Percentiles rank a stretch among this genome's conserved stretches.
Evolutionary conservation across 2,797 vertebrate genomes (phyloP).

Genomic region (Hemitrygon akajei): DNA sequence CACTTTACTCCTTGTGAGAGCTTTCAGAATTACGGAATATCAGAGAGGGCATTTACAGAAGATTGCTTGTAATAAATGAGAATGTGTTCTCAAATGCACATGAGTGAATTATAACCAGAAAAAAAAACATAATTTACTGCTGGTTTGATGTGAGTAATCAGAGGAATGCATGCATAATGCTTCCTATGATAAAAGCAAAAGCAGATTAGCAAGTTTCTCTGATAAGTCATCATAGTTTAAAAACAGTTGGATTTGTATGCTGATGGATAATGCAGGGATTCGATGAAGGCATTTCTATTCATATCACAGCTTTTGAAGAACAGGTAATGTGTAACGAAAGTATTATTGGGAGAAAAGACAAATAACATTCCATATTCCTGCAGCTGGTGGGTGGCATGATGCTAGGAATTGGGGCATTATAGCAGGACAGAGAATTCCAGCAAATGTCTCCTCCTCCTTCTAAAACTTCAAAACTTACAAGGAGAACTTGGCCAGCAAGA

Average conservation of each 20-base stretch:
- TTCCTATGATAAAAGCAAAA: background rate
- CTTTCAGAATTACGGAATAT: slow-evolving; percentile 26
- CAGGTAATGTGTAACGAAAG: background rate
- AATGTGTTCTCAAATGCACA: background rate
- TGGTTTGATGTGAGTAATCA: background rate
- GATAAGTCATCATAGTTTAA: background rate
- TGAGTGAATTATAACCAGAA: background rate
- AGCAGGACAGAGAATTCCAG: background rate
- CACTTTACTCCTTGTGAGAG: background rate
- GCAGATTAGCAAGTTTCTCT: background rate
- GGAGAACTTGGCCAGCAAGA: no score
- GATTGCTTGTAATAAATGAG: slow-evolving; percentile 16
- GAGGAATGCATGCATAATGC: background rate
- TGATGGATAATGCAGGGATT: background rate
- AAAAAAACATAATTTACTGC: background rate
- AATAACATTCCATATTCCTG: background rate
- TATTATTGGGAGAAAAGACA: background rate
- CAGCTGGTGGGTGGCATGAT: background rate
- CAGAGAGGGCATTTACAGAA: slow-evolving; percentile 3
- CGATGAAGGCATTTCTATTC: background rate
- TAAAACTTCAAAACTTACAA: background rate
- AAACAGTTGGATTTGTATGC: background rate
- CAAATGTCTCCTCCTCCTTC: background rate
- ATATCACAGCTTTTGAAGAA: background rate
- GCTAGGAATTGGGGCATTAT: background rate